A percentile compares a stretch with the other conserved stretches of the same genome.
Conservation (phyloP, 53 echinoderm and acorn worm species). For the Hippasteria phrygiana region DNA sequence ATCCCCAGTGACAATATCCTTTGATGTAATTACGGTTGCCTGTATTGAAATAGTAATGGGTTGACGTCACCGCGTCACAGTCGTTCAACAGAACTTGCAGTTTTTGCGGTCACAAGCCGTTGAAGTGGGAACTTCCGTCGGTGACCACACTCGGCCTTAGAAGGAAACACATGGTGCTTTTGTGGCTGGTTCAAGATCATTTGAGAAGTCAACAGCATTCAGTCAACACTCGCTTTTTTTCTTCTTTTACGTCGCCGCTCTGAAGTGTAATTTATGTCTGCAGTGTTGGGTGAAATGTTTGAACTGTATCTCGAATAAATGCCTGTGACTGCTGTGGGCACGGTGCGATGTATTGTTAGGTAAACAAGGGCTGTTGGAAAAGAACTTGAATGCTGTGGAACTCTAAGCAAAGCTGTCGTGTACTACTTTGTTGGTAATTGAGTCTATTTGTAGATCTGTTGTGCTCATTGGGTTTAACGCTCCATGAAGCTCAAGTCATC, state of each 20-base stretch:
- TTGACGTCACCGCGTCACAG: not conserved
- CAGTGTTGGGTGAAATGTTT: constrained; percentile 10
- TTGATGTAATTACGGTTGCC: not conserved
- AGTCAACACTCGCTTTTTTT: constrained; percentile 4
- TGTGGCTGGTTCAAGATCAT: not conserved
- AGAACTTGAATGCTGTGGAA: too few relatives aligned
- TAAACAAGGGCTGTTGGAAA: too few relatives aligned
- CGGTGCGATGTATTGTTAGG: not conserved
- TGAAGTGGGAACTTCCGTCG: constrained; percentile 38
- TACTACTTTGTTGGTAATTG: too few relatives aligned
- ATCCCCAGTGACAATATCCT: not conserved
- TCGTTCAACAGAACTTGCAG: constrained; percentile 1
- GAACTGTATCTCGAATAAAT: not conserved
- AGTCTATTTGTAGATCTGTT: not conserved
- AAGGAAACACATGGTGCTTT: constrained; percentile 13
- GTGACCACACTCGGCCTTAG: not conserved
- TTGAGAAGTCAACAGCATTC: constrained; percentile 12
- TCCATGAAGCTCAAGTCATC: constrained; percentile 50
- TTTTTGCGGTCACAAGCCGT: constrained; percentile 26
- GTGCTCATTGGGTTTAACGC: not conserved
- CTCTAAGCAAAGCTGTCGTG: too few relatives aligned
- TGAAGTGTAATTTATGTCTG: not conserved
- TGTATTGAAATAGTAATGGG: not conserved
- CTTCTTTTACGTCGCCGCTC: not conserved
- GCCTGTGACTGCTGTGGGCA: not conserved